Evolutionary conservation across 1,140 invertebrate genomes (phyloP).

Genomic region (Diuraphis noxia): DNA sequence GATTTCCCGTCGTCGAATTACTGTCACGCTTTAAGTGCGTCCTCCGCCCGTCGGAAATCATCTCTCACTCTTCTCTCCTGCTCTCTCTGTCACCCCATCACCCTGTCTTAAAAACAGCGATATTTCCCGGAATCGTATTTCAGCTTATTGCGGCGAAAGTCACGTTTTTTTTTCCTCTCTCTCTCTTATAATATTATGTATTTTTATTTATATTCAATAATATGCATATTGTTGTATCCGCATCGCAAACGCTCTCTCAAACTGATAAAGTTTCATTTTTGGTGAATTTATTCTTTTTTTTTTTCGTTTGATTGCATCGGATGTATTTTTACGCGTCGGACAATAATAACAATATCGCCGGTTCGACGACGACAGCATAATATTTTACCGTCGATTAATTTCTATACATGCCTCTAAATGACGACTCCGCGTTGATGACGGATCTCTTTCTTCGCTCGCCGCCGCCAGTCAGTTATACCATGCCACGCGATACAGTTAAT

Average conservation of each 20-base stretch:
- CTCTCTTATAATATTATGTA: background rate
- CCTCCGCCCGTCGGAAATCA: background rate
- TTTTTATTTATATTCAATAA: background rate
- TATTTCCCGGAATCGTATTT: background rate
- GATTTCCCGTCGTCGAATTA: background rate
- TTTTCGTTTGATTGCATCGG: background rate
- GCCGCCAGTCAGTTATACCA: background rate
- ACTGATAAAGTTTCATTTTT: background rate
- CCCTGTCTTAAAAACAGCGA: background rate
- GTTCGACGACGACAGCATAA: background rate
- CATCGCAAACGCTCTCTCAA: background rate
- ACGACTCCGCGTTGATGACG: background rate
- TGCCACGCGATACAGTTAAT: background rate
- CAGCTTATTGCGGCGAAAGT: background rate
- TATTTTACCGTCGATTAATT: background rate
- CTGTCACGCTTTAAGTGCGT: background rate
- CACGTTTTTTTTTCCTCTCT: background rate
- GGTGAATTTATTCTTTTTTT: background rate
- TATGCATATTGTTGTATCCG: background rate
- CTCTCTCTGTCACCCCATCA: too few relatives aligned
- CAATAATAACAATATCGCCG: background rate
- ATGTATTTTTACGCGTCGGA: background rate
- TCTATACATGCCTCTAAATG: background rate
- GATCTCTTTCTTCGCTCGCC: background rate
- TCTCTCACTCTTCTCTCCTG: background rate